phyloP scores from a whole-genome alignment of 2,888 invertebrate species.

The Lypha dubia region DNA sequence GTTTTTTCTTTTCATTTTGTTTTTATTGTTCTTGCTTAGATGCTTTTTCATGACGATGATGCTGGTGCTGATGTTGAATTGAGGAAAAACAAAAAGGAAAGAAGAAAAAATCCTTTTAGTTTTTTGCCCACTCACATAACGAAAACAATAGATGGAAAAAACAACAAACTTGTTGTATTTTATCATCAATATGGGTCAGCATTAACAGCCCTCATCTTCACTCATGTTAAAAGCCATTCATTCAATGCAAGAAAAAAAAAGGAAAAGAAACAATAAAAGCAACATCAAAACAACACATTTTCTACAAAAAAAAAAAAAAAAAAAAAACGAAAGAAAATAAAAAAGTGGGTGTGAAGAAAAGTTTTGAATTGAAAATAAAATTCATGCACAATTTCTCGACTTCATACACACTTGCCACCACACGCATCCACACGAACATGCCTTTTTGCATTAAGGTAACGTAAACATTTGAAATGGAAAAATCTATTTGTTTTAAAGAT shows the following conservation, averaged over 20 bases:
- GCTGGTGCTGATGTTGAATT: slow-evolving; percentile 6
- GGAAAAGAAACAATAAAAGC: slow-evolving; percentile 17
- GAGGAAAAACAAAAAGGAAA: background rate
- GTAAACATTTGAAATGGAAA: no score
- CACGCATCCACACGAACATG: no score
- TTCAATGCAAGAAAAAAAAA: slow-evolving; percentile 23
- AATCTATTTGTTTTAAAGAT: no score
- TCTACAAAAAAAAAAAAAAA: background rate
- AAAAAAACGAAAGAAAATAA: background rate
- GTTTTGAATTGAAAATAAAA: slow-evolving; percentile 6
- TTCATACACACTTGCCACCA: no score
- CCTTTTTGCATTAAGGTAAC: no score
- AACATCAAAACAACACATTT: slow-evolving; percentile 12
- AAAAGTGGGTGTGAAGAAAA: background rate
- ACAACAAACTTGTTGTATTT: slow-evolving; percentile 31
- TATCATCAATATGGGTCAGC: slow-evolving; percentile 62
- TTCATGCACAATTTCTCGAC: slow-evolving; percentile 27
- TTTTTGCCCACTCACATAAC: background rate
- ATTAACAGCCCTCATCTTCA: slow-evolving; percentile 58
- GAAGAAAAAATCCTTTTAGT: slow-evolving; percentile 10
- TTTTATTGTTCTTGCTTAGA: slow-evolving; percentile 43
- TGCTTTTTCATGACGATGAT: slow-evolving; percentile 22
- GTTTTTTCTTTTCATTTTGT: slow-evolving; percentile 10
- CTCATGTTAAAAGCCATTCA: slow-evolving; percentile 63
- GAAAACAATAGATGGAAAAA: background rate